Conservation (phyloP, 2,797 vertebrate genomes). For the Microctenopoma stevenorrisi region DNA sequence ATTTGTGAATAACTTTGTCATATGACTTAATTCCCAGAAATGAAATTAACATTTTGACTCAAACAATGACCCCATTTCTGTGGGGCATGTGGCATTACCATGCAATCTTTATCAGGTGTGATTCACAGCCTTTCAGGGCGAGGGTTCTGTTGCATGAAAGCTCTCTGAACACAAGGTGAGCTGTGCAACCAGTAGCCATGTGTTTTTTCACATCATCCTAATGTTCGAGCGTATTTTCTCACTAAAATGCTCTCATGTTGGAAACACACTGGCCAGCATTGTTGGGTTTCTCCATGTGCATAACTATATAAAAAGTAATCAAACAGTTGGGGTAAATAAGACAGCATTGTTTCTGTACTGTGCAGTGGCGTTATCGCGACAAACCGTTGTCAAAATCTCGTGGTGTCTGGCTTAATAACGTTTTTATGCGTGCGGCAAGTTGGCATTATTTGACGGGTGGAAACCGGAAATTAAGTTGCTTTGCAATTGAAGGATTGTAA, state of each 20-base stretch:
- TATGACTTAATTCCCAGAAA: too few species aligned
- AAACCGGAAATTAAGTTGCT: accelerated
- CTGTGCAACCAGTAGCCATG: background rate
- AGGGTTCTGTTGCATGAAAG: background rate
- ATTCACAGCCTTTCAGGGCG: too few species aligned
- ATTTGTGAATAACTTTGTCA: too few species aligned
- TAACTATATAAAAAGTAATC: background rate
- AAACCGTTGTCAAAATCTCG: conserved; percentile 34
- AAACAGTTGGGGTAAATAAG: background rate
- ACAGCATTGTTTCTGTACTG: background rate
- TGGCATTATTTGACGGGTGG: background rate
- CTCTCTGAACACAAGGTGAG: background rate
- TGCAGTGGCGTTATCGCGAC: conserved; percentile 32
- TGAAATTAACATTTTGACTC: too few species aligned
- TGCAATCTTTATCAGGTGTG: too few species aligned
- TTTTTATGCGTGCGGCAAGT: conserved; percentile 19
- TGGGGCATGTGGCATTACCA: too few species aligned
- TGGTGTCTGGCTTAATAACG: conserved; percentile 40
- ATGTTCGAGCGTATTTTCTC: background rate
- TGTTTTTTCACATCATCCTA: background rate
- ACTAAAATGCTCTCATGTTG: too few species aligned
- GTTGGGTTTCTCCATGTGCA: too few species aligned
- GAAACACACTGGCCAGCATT: too few species aligned
- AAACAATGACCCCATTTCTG: too few species aligned
- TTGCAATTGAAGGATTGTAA: background rate